A percentile compares a stretch with the other conserved stretches of the same genome.
Evolutionary conservation across 2,888 invertebrate species (phyloP).

Genomic region (Callimorpha dominula): DNA sequence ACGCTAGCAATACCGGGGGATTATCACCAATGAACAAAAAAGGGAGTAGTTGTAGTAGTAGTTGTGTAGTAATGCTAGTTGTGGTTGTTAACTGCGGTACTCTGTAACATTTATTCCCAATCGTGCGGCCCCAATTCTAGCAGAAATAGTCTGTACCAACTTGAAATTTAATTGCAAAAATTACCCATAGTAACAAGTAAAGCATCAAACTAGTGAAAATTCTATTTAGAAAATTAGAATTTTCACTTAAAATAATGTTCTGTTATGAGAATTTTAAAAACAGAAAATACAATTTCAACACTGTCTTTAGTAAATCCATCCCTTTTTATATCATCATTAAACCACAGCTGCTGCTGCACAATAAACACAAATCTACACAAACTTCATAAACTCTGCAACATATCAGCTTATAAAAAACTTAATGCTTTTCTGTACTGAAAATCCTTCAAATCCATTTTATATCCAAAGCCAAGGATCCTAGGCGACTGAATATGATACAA

Average conservation of each 20-base stretch:
- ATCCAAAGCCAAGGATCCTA: conserved; percentile 12
- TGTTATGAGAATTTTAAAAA: not conserved
- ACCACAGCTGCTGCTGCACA: not conserved
- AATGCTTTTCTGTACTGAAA: conserved; percentile 11
- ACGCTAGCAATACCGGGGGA: too few species aligned
- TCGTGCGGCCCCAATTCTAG: too few species aligned
- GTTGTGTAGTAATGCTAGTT: too few species aligned
- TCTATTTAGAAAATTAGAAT: too few species aligned
- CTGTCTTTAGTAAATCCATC: not conserved
- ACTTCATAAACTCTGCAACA: conserved; percentile 10
- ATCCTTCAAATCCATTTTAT: conserved; percentile 18
- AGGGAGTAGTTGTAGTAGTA: too few species aligned
- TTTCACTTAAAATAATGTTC: too few species aligned
- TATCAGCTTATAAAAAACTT: conserved; percentile 5
- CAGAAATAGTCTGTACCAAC: too few species aligned
- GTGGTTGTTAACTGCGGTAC: too few species aligned
- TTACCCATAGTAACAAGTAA: too few species aligned
- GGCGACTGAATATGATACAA: conserved; percentile 30
- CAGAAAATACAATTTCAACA: not conserved
- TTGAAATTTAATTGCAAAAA: too few species aligned
- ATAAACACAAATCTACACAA: conserved; percentile 11
- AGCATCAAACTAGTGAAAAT: too few species aligned
- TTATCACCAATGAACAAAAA: not conserved
- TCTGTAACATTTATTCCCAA: too few species aligned
- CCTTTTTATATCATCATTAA: conserved; percentile 2